phyloP scores from a whole-genome alignment of 2,113 vertebrate genomes.

The Gasterosteus aculeatus region DNA sequence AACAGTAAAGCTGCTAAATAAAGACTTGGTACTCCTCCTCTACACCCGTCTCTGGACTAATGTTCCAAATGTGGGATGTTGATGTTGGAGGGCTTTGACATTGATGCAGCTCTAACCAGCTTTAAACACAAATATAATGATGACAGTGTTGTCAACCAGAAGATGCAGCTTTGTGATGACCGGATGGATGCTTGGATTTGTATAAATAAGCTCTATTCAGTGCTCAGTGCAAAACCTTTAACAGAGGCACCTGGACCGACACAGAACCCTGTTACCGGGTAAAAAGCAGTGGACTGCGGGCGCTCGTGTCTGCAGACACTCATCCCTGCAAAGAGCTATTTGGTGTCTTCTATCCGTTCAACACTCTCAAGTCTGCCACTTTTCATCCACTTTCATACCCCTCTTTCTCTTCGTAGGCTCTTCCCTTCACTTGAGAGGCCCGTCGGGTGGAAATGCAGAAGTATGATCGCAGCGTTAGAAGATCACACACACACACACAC shows the following conservation, averaged over 20 bases:
- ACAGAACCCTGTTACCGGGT: slow-evolving; percentile 45
- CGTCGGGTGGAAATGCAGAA: slow-evolving; percentile 11
- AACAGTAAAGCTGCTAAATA: slow-evolving; percentile 32
- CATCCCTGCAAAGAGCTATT: slow-evolving; percentile 77
- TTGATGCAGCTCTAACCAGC: not conserved
- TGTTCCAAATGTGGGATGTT: slow-evolving; percentile 8
- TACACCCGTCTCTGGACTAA: slow-evolving; percentile 12
- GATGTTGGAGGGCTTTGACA: slow-evolving; percentile 12
- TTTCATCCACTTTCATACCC: slow-evolving; percentile 39
- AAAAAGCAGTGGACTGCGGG: slow-evolving; percentile 57
- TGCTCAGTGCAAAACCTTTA: not conserved
- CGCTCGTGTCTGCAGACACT: slow-evolving; percentile 67
- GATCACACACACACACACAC: slow-evolving; percentile 36
- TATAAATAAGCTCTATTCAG: not conserved
- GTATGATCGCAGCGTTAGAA: slow-evolving; percentile 40
- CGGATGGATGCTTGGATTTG: slow-evolving; percentile 11
- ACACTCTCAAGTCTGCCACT: slow-evolving; percentile 58
- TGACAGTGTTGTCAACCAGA: slow-evolving; percentile 10
- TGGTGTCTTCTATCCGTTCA: slow-evolving; percentile 63
- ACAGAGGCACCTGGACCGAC: slow-evolving; percentile 5
- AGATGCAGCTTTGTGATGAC: not conserved
- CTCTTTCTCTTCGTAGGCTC: slow-evolving; percentile 24
- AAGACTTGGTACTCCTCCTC: slow-evolving; percentile 23
- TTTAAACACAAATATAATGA: slow-evolving; percentile 34
- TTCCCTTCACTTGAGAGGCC: slow-evolving; percentile 44